Percentiles rank a stretch among this genome's conserved stretches.
Evolutionary conservation across 2,888 invertebrate genomes (phyloP).

Genomic region (Hypomecis atomaria): DNA sequence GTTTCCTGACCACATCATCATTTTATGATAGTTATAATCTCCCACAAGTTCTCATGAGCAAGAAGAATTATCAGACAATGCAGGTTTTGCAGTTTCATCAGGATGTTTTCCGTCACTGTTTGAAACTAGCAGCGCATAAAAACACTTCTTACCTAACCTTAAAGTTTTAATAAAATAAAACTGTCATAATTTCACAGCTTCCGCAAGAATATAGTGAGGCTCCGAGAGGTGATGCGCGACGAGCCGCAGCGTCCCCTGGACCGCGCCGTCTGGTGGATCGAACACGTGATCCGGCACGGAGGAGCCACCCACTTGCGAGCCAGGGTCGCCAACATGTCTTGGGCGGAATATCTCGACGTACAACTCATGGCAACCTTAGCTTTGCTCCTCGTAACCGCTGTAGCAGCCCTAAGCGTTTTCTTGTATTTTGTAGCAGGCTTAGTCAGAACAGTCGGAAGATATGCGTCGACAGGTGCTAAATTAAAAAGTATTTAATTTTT

Average conservation of each 20-base stretch:
- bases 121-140: neutral
- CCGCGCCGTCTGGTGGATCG: constrained; percentile 49
- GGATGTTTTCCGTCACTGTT: too few species aligned
- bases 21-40: too few species aligned
- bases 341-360: constrained; percentile 31
- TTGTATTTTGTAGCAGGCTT: constrained; percentile 12
- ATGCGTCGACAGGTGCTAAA: constrained; percentile 7
- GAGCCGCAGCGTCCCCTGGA: constrained; percentile 43
- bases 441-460: constrained; percentile 13
- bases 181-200: constrained; percentile 18
- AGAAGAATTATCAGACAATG: too few species aligned
- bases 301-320: constrained; percentile 47
- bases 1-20: too few species aligned
- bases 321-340: constrained; percentile 45
- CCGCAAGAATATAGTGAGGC: constrained; percentile 21
- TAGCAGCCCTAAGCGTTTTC: neutral
- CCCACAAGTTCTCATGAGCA: too few species aligned
- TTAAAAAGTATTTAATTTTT: constrained; percentile 19
- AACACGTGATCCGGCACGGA: constrained; percentile 47
- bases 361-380: constrained; percentile 12
- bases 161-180: too few species aligned
- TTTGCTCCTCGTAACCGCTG: neutral
- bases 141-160: neutral
- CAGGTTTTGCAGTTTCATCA: too few species aligned
- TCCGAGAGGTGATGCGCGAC: constrained; percentile 42